A percentile compares a stretch with the other conserved stretches of the same genome.
These are phyloP conservation scores for Circaetus cinerascens DNA, from an alignment of 2,113 vertebrate genomes.

Conservation along the genomic window DNA sequence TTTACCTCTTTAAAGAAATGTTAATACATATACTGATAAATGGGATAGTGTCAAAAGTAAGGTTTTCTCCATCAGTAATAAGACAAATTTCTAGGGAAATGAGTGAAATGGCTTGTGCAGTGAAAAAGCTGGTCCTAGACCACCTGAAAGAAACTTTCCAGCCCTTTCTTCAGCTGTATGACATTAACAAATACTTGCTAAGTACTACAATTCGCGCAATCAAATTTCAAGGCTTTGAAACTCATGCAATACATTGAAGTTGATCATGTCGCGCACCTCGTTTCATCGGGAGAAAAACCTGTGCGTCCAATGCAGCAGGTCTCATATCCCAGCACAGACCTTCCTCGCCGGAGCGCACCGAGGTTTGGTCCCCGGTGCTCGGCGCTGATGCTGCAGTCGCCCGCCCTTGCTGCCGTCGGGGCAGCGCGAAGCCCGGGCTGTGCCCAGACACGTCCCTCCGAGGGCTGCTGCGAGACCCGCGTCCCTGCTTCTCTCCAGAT, in stretches of 20 bases:
- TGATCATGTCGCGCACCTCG: not conserved
- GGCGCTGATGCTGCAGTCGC: fast-evolving
- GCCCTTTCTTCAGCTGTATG: not conserved
- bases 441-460: no score
- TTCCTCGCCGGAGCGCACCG: fast-evolving
- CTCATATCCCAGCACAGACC: not conserved
- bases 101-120: not conserved
- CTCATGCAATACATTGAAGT: fast-evolving
- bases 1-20: not conserved
- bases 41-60: not conserved
- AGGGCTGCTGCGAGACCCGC: fast-evolving
- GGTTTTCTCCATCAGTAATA: not conserved
- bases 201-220: not conserved
- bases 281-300: not conserved
- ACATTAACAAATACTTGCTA: not conserved
- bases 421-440: fast-evolving
- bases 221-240: not conserved
- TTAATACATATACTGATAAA: not conserved
- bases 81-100: not conserved
- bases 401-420: fast-evolving
- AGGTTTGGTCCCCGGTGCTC: not conserved
- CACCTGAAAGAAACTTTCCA: not conserved
- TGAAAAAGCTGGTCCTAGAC: not conserved
- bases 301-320: not conserved
- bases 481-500: not conserved